Base-by-base conservation (phyloP, 2,888 invertebrate species). In the Lagria hirta region DNA sequence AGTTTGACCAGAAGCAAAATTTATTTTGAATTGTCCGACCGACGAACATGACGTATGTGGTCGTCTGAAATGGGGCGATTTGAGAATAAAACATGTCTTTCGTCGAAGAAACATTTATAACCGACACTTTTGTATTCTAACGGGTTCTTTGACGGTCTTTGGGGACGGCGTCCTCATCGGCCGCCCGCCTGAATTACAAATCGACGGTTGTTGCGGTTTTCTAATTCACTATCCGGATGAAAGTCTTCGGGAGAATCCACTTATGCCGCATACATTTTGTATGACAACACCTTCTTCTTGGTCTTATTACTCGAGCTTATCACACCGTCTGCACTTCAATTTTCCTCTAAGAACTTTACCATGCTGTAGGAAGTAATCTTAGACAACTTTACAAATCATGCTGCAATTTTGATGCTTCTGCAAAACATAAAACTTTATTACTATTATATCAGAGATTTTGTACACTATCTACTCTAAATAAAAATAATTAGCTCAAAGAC, bases 191-290 rank as follows among this genome's bases (percentile, higher is more conserved):
- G 61, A 57, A 66, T 63, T 59, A 60, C 59, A 60, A 64, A 66
- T 64, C 65, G 60, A 55, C 53, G 54, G 51, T 58, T 55, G 59
- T 56, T 61, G 59, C 58, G 65, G 52, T 61, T 43, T 65, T 61
- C 60, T 65, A 65, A 64, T 64, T 61, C 62, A 61, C 57, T 58
- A 55, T 51, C 35, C 20, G 33, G 22, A n/a, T 38, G 34, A 27
- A 43, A 41, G 37, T 48, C 54, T 37, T 36, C 28, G 42, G 57
- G 60, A 61, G 62, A 68, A 68, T 69, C 64, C 66, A 65, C 68
- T 69, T 61, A 64, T 65, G 60, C 53, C 56, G 54, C 65, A 68
- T 69, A 62, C 66, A 69, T 68, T 64, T 68, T 69, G 64, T 63
- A 69, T 65, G 65, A 62, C 63, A 57, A 60, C 58, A 62, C 61